phyloP scores from a whole-genome alignment of 2,888 invertebrate genomes.

The Coenonympha arcania region DNA sequence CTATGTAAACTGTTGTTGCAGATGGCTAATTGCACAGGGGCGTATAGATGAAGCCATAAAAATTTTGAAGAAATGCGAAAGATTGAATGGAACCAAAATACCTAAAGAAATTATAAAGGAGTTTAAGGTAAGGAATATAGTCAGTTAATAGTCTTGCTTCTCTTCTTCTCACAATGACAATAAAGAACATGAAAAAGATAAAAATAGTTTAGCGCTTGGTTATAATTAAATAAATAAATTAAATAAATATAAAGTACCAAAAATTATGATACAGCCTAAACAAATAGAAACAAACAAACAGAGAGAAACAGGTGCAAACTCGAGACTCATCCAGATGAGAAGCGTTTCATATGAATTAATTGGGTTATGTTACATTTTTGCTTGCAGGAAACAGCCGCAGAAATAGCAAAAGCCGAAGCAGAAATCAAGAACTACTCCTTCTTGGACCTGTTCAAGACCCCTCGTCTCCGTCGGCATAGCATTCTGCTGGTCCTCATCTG shows the following conservation, averaged over 20 bases:
- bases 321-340: too few relatives aligned
- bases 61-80: constrained; percentile 83
- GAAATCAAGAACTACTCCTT: constrained; percentile 82
- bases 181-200: too few relatives aligned
- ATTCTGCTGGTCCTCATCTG: constrained; percentile 85
- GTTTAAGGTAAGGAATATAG: constrained; percentile 77
- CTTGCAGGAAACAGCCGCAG: constrained; percentile 76
- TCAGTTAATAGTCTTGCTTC: background rate
- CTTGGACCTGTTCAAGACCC: constrained; percentile 83
- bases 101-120: constrained; percentile 80
- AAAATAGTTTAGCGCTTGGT: too few relatives aligned
- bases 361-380: background rate
- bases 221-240: too few relatives aligned
- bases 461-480: constrained; percentile 81
- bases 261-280: too few relatives aligned
- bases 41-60: constrained; percentile 82
- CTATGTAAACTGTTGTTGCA: too few relatives aligned
- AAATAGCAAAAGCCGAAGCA: constrained; percentile 80
- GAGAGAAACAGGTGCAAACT: too few relatives aligned
- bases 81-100: constrained; percentile 81
- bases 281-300: background rate
- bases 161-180: too few relatives aligned
- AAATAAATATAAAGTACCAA: background rate
- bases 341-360: background rate
- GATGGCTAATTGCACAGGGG: constrained; percentile 90